phyloP scores from a whole-genome alignment of 1,140 invertebrate species.

The Oscheius sp. region DNA sequence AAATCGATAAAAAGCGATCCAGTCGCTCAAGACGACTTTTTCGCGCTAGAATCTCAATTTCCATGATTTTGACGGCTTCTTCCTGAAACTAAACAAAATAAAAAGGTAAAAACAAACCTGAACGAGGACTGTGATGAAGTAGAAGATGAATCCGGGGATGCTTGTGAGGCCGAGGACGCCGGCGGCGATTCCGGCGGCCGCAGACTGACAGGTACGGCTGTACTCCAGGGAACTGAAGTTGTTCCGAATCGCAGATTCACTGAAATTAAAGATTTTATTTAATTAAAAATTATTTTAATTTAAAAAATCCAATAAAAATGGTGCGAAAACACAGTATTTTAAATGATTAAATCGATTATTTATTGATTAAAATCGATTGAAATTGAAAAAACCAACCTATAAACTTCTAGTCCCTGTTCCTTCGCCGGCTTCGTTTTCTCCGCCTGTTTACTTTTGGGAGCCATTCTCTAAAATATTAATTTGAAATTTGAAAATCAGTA shows the following conservation, averaged over 20 bases:
- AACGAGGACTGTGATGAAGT: slow-evolving; percentile 38
- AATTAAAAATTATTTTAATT: not conserved
- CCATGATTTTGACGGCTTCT: no score
- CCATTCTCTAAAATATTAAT: no score
- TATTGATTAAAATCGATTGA: no score
- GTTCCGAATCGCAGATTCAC: slow-evolving; percentile 33
- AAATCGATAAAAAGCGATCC: no score
- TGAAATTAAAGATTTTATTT: slow-evolving; percentile 1
- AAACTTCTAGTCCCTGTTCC: not conserved
- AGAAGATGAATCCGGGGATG: slow-evolving; percentile 45
- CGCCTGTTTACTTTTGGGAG: no score
- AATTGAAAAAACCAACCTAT: not conserved
- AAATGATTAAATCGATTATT: no score
- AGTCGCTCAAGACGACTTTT: no score
- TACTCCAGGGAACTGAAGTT: slow-evolving; percentile 41
- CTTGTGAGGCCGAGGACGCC: slow-evolving; percentile 42
- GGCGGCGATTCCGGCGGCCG: slow-evolving; percentile 41
- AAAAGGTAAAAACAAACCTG: slow-evolving; percentile 20
- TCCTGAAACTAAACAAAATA: no score
- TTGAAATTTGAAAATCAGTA: no score
- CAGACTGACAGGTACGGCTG: slow-evolving; percentile 41
- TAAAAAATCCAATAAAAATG: no score
- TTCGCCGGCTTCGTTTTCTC: not conserved
- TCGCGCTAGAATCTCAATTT: no score
- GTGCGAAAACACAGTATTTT: no score